phyloP scores from a whole-genome alignment of 2,888 invertebrate species.

The Pyrgus malvae region DNA sequence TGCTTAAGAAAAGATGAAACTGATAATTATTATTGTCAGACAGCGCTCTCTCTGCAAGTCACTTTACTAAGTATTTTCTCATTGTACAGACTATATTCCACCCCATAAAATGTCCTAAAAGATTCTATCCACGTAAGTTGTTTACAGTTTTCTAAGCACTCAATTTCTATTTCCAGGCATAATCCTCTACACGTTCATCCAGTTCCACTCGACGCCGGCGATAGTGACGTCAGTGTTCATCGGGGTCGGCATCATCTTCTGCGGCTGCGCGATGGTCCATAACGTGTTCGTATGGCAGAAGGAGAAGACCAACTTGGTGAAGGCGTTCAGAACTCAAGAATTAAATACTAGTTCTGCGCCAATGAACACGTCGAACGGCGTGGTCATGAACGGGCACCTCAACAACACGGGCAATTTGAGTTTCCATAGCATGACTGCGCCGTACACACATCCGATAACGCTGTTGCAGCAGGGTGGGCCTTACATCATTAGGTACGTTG shows the following conservation, averaged over 20 bases:
- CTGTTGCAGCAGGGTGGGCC: slow-evolving; percentile 79
- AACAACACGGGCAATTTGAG: slow-evolving; percentile 70
- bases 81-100: no score
- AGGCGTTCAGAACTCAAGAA: slow-evolving; percentile 76
- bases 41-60: no score
- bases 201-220: slow-evolving; percentile 95
- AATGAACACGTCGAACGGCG: slow-evolving; percentile 64
- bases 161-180: slow-evolving; percentile 87
- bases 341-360: slow-evolving; percentile 48
- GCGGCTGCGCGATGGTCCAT: slow-evolving; percentile 96
- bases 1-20: no score
- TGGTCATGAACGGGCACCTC: slow-evolving; percentile 66
- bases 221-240: slow-evolving; percentile 95
- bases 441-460: slow-evolving; percentile 73
- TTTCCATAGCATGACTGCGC: slow-evolving; percentile 66
- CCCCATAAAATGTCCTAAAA: no score
- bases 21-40: no score
- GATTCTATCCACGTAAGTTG: no score
- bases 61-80: no score
- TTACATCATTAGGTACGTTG: slow-evolving; percentile 77
- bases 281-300: slow-evolving; percentile 97
- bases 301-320: slow-evolving; percentile 92
- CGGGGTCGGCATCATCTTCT: slow-evolving; percentile 94
- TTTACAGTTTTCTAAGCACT: background rate
- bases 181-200: slow-evolving; percentile 95